Base-by-base conservation (phyloP, 1,140 invertebrate genomes). In the Heliconius hewitsoni region DNA sequence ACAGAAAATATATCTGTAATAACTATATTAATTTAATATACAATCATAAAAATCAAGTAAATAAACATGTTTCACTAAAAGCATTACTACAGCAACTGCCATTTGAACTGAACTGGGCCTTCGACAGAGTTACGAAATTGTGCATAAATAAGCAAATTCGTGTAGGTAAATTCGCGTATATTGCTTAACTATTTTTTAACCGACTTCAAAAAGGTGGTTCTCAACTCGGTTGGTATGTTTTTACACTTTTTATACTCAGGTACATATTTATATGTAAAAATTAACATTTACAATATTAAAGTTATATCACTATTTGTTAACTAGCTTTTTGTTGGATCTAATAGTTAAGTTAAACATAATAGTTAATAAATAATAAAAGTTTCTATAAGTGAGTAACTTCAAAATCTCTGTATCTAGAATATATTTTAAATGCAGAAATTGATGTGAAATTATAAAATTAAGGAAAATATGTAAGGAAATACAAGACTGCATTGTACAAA, bases 101-200 rank as follows among this genome's bases (percentile, higher is more conserved):
- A 79, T 79, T 79, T 79, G 50, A 71, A 79, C 50, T 34, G 37
- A 79, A 74, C 73, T 79, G 72, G 74, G 57, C 50, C 73, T 71
- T 79, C 78, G 74, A 79, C 71, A 13, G 34, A 39, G n/a, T 79
- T 75, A 71, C 78, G 78, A 75, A 79, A 79, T 79, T 79, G 2
- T 76, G 46, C 78, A 76, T 79, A 79, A 76, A 76, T 72, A 30
- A 76, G 52, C 27, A 30, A 66, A 66, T 30, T 13, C 66, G 13
- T 72, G 37, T 39, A 71, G 66, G 46, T 71, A 79, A 79, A 79
- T 79, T 79, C 66, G 74, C 78, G 42, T 55, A 42, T 66, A 75
- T 75, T 79, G 50, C 71, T 55, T 60, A 79, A 79, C 37, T 30
- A 23, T 27, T 71, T 46, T 37, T 46, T 46, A 5, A 46, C 42